Conservation (phyloP, 2,113 vertebrate genomes). For the Petrocephalus microphthalmus region DNA sequence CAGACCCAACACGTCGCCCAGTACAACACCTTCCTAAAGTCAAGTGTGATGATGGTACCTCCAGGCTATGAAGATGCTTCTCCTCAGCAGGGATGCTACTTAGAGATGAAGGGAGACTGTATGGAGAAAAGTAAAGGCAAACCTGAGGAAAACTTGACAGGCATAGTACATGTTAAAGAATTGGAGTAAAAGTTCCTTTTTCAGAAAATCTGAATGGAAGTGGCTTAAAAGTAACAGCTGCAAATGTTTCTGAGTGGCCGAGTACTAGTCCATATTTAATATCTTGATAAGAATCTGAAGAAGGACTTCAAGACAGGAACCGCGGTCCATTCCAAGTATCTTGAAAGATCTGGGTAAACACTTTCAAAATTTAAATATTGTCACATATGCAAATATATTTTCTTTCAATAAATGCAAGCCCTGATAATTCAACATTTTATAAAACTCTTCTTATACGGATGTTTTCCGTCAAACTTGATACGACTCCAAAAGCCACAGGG, state of each 20-base stretch:
- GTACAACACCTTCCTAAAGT: not conserved
- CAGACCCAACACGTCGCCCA: not conserved
- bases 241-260: not conserved
- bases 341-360: not conserved
- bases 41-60: not conserved
- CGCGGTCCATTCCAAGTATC: not conserved
- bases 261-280: not conserved
- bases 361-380: not conserved
- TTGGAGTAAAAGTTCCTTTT: not conserved
- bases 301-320: not conserved
- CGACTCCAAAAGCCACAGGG: not conserved
- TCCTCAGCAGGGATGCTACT: not conserved
- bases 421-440: not conserved
- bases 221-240: not conserved
- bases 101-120: not conserved
- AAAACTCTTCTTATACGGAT: not conserved
- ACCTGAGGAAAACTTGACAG: not conserved
- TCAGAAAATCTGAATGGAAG: not conserved
- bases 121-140: not conserved
- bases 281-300: not conserved
- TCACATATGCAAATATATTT: slow-evolving; percentile 8
- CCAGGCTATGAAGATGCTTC: not conserved
- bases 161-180: not conserved
- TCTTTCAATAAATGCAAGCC: not conserved
- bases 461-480: not conserved